Conservation (phyloP, 1,140 invertebrate genomes). For the Adelges cooleyi region DNA sequence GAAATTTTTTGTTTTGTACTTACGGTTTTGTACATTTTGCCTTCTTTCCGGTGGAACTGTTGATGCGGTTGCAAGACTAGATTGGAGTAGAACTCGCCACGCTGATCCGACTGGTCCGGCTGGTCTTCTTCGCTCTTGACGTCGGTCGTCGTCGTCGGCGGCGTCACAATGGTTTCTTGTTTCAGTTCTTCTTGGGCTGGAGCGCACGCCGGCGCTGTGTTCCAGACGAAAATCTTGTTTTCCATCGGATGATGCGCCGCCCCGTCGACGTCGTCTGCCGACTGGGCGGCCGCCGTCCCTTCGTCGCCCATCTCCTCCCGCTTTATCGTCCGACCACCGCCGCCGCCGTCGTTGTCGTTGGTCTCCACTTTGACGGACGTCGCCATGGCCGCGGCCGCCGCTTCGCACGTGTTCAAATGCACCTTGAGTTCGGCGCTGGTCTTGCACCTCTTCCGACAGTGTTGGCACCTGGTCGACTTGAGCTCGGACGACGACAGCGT, state of each 20-base stretch:
- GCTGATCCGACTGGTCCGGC: background rate
- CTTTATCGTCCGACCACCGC: background rate
- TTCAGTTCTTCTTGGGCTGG: conserved; percentile 28
- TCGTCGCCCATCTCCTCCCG: too few relatives aligned
- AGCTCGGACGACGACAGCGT: conserved; percentile 38
- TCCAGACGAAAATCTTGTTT: conserved; percentile 65
- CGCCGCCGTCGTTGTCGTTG: conserved; percentile 31
- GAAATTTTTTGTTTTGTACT: too few relatives aligned
- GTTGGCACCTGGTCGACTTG: conserved; percentile 50
- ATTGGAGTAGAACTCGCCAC: too few relatives aligned
- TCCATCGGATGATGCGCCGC: conserved; percentile 55
- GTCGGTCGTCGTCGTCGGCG: background rate
- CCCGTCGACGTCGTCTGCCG: conserved; percentile 29
- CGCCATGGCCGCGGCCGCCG: background rate
- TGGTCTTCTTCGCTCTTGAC: background rate
- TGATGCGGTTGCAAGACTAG: background rate
- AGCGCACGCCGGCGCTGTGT: conserved; percentile 39
- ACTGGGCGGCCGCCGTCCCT: too few relatives aligned
- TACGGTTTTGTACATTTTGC: conserved; percentile 22
- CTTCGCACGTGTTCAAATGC: conserved; percentile 54
- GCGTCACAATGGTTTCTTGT: background rate
- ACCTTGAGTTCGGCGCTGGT: conserved; percentile 59
- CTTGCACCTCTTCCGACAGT: conserved; percentile 72
- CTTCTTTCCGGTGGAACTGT: background rate
- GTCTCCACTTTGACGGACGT: background rate